Evolutionary conservation across 1,140 invertebrate genomes (phyloP).

Genomic region (Eriocheir sinensis): DNA sequence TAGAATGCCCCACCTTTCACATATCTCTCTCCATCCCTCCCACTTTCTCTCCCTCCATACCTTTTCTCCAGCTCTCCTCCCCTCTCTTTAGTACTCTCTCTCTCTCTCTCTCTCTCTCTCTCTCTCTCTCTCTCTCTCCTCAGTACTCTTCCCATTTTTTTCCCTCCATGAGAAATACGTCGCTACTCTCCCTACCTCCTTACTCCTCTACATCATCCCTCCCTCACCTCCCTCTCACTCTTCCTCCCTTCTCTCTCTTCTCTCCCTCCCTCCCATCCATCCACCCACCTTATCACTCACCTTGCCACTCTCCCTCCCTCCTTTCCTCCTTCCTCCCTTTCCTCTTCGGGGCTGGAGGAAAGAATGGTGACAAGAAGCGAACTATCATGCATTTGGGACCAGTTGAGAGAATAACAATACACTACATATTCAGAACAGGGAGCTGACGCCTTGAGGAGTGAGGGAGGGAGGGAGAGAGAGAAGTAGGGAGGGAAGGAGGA

Average conservation of each 20-base stretch:
- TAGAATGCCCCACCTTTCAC: no score
- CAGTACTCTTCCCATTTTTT: neutral
- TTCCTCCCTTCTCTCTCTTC: neutral
- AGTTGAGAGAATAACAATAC: conserved; percentile 66
- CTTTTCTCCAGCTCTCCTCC: neutral
- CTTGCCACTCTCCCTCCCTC: neutral
- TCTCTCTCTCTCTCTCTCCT: no score
- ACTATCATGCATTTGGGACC: conserved; percentile 67
- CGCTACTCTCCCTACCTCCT: neutral
- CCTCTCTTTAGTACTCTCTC: neutral
- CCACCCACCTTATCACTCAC: neutral
- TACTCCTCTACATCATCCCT: neutral
- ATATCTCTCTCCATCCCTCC: neutral
- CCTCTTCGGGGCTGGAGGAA: neutral
- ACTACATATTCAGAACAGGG: conserved; percentile 59
- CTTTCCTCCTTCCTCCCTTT: neutral
- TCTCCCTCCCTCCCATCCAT: neutral
- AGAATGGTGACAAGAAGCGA: conserved; percentile 26
- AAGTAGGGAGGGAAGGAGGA: neutral
- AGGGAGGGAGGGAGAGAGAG: neutral
- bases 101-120: neutral
- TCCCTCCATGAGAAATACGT: neutral
- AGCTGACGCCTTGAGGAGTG: neutral
- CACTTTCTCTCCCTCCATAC: neutral
- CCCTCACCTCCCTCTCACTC: neutral